Conservation (phyloP, 2,113 vertebrate species). For the Antechinus stuartii region DNA sequence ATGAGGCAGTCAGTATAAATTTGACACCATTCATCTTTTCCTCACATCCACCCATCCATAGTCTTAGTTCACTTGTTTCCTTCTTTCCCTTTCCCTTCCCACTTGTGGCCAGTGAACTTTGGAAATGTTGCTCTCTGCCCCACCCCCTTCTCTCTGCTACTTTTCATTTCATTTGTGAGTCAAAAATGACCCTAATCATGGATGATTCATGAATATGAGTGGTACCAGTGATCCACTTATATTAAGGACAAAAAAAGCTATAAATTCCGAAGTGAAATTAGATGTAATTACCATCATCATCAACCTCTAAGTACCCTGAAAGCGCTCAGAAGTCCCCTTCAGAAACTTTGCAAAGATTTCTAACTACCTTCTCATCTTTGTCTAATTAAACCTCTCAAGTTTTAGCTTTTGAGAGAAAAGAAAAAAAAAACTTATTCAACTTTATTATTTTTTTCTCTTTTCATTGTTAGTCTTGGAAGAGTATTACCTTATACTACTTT, state of each 20-base stretch:
- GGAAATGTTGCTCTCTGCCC: slow-evolving; percentile 9
- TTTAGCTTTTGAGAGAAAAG: slow-evolving; percentile 5
- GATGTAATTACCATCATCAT: not conserved
- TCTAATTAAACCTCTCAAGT: slow-evolving; percentile 47
- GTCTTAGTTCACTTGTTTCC: slow-evolving; percentile 45
- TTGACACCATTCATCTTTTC: not conserved
- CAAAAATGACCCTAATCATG: slow-evolving; percentile 29
- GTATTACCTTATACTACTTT: not conserved
- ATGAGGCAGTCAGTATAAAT: not conserved
- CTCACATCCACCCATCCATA: not conserved
- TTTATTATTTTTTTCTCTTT: slow-evolving; percentile 11
- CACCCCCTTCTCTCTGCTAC: not conserved
- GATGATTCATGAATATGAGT: slow-evolving; percentile 28
- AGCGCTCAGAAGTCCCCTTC: slow-evolving; percentile 28
- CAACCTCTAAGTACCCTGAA: slow-evolving; percentile 43
- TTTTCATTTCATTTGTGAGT: slow-evolving; percentile 31
- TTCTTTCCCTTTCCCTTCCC: slow-evolving; percentile 10
- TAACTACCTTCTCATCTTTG: slow-evolving; percentile 27
- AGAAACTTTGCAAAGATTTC: slow-evolving; percentile 40
- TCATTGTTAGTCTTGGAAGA: slow-evolving; percentile 4
- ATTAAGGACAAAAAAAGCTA: slow-evolving; percentile 51
- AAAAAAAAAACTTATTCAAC: not conserved
- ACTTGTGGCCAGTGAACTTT: slow-evolving; percentile 15
- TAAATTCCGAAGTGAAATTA: slow-evolving; percentile 47
- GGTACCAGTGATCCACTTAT: slow-evolving; percentile 30